These are phyloP conservation scores for Paedocypris micromegethes DNA, from an alignment of 2,797 vertebrate species.

Conservation along the genomic window DNA sequence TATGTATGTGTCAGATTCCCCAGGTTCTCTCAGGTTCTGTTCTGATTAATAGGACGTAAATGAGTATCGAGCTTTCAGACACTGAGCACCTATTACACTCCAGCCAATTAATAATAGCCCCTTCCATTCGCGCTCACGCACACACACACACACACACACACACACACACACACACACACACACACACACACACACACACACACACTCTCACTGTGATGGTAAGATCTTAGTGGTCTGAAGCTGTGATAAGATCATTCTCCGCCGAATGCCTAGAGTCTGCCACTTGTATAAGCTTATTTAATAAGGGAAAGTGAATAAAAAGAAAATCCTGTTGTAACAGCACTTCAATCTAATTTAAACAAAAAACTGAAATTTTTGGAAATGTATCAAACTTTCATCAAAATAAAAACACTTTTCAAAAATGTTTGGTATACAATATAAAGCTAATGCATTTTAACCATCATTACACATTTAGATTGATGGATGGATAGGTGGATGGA, in stretches of 20 bases:
- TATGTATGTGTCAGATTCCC: slow-evolving; percentile 32
- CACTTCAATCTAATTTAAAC: slow-evolving; percentile 5
- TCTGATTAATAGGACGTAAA: slow-evolving; percentile 60
- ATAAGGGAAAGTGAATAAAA: slow-evolving; percentile 3
- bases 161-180: slow-evolving; percentile 6
- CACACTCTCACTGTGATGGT: slow-evolving; percentile 2
- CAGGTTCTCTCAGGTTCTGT: slow-evolving; percentile 41
- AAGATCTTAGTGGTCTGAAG: slow-evolving; percentile 1
- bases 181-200: slow-evolving; percentile 1
- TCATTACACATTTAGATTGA: no score
- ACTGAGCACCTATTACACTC: slow-evolving; percentile 60
- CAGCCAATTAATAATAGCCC: slow-evolving; percentile 44
- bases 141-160: slow-evolving; percentile 12
- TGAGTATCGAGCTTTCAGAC: slow-evolving; percentile 57
- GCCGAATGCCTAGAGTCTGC: not conserved
- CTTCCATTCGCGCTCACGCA: slow-evolving; percentile 1
- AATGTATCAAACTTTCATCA: not conserved
- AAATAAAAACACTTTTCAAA: no score
- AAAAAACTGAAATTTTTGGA: slow-evolving; percentile 1
- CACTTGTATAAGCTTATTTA: slow-evolving; percentile 12
- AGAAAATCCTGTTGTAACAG: slow-evolving; percentile 8
- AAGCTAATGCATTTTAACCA: no score
- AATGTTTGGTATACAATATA: no score
- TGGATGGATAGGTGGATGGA: no score
- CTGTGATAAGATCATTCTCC: slow-evolving; percentile 1